Conservation (phyloP, 2,113 vertebrate genomes). For the Sturnus vulgaris region DNA sequence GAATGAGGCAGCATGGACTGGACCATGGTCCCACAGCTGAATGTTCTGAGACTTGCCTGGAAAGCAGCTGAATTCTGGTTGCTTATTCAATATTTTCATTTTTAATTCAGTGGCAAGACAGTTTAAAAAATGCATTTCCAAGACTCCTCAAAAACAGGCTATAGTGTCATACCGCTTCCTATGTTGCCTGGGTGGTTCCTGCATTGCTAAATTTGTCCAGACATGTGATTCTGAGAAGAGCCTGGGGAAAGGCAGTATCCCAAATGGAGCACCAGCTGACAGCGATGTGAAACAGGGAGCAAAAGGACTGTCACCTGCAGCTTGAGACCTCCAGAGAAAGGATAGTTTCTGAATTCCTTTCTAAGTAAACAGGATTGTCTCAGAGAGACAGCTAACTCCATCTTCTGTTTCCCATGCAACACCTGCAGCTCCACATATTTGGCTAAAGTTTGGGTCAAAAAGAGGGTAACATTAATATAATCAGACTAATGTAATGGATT, state of each 20-base stretch:
- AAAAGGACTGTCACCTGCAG: constrained; percentile 49
- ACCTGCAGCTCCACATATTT: constrained; percentile 50
- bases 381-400: constrained; percentile 36
- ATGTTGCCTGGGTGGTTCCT: background rate
- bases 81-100: background rate
- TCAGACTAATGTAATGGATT: background rate
- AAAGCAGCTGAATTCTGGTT: background rate
- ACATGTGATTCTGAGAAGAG: background rate
- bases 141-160: background rate
- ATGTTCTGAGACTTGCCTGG: background rate
- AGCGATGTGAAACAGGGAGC: background rate
- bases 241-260: background rate
- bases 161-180: background rate
- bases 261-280: background rate
- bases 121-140: background rate
- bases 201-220: background rate
- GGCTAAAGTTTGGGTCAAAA: constrained; percentile 27
- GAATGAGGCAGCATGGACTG: background rate
- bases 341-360: background rate
- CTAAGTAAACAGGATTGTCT: constrained; percentile 29
- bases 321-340: constrained; percentile 24
- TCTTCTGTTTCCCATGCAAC: constrained; percentile 10
- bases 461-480: constrained; percentile 37
- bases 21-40: background rate
- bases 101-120: background rate